Base-by-base conservation (phyloP, 2,113 vertebrate genomes). In the Urocynchramus pylzowi region DNA sequence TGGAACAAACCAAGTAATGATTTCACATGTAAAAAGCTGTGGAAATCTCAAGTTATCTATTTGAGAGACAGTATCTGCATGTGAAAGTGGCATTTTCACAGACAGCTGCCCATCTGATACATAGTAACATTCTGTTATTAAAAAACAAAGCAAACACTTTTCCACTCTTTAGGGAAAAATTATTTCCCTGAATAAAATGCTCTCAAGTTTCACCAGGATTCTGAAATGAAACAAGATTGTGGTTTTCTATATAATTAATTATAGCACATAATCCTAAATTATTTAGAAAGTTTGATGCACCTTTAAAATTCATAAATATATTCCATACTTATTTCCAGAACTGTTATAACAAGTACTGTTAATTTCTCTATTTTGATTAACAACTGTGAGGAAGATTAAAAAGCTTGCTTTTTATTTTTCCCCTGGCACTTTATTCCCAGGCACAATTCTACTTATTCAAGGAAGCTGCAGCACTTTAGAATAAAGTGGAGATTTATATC, bases 311-410 rank as follows among this genome's bases (percentile, higher is more conserved):
- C 26, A 75, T 68, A 84, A 92, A 81, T 63, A 75, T 23, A 81
- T 63, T 71, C 42, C 53, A 57, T 27, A 81, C 11, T 94, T 82
- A 59, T 45, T 81, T 91, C 56, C 91, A 95, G 93, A 84, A 84
- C 77, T 89, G 35, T 95, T 95, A 41, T 6, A 84, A 77, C 35
- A 95, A 95, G 91, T 71, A 87, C 71, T 71, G 39, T 87, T 95
- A 71, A 90, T 95, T 90, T 81, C 56, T 86, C 52, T 91, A 64
- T 95, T 96, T 95, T 95, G 93, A 94, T 95, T 84, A 95, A 89
- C 27, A 71, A 59, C 37, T 81, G 17, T 31, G 47, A 90, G 86
- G 35, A 84, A 89, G 65, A 95, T 87, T 69, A 68, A 94, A 82
- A 92, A 33, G 11, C 15, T 67, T 82, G 11, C 2, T 7, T n/a